A percentile compares a stretch with the other conserved stretches of the same genome.
Evolutionary conservation across 2,797 vertebrate genomes (phyloP).

Genomic region (Karalla daura): DNA sequence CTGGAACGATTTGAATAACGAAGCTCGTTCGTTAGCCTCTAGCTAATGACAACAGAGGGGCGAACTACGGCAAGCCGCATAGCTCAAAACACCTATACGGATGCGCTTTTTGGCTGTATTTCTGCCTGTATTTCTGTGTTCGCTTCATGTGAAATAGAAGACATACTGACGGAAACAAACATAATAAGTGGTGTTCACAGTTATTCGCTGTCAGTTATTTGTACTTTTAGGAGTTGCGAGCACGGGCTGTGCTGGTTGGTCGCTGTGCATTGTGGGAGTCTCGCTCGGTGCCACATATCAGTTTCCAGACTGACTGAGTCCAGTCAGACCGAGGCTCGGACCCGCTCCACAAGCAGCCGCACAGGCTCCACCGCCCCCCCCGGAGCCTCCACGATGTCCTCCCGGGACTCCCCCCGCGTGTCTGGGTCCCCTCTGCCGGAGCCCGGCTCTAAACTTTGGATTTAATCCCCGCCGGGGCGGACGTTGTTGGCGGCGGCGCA

Average conservation of each 20-base stretch:
- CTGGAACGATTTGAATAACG: not conserved
- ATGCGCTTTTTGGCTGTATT: not conserved
- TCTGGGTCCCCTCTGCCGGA: slow-evolving; percentile 9
- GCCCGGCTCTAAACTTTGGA: not conserved
- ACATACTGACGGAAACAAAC: fast-evolving
- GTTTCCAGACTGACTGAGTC: slow-evolving; percentile 40
- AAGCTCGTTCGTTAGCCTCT: slow-evolving; percentile 14
- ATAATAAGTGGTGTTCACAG: fast-evolving
- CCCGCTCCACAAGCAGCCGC: slow-evolving; percentile 38
- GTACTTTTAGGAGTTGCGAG: too few relatives aligned
- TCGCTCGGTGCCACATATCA: slow-evolving; percentile 80
- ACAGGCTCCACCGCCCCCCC: not conserved
- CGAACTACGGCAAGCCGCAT: slow-evolving; percentile 57
- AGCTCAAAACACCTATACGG: slow-evolving; percentile 26
- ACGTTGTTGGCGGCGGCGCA: slow-evolving; percentile 42
- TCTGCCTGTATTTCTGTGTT: fast-evolving
- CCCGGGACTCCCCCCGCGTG: not conserved
- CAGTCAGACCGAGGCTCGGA: slow-evolving; percentile 45
- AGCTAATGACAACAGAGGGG: slow-evolving; percentile 12
- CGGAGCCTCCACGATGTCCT: slow-evolving; percentile 44
- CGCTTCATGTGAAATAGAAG: fast-evolving
- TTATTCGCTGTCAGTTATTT: too few relatives aligned
- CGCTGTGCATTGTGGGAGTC: slow-evolving; percentile 81
- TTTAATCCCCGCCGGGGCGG: slow-evolving; percentile 35
- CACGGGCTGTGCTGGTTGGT: slow-evolving; percentile 22